These are phyloP conservation scores for Neosilurus hyrtlii DNA, from an alignment of 2,797 vertebrate species.

Conservation along the genomic window DNA sequence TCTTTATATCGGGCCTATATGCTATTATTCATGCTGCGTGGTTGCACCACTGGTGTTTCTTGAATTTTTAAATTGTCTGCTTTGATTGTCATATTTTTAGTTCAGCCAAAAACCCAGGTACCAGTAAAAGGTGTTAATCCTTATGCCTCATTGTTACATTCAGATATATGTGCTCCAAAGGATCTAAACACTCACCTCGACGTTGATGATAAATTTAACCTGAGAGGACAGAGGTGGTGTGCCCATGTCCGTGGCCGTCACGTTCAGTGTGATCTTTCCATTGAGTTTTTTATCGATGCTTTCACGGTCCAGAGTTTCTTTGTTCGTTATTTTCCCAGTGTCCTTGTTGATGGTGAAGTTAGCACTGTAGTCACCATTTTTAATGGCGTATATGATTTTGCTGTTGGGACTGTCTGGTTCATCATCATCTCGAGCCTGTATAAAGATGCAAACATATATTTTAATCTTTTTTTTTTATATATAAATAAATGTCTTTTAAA, in stretches of 20 bases:
- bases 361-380: constrained; percentile 68
- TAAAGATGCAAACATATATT: not conserved
- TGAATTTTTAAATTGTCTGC: too few relatives aligned
- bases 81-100: too few relatives aligned
- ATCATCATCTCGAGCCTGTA: constrained; percentile 84
- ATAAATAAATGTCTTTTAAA: too few relatives aligned
- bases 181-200: constrained; percentile 72
- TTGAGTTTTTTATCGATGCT: constrained; percentile 65
- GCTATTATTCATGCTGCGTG: too few relatives aligned
- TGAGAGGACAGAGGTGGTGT: constrained; percentile 56
- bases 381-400: constrained; percentile 72
- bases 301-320: constrained; percentile 77
- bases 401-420: constrained; percentile 77
- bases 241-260: constrained; percentile 81
- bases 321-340: constrained; percentile 73
- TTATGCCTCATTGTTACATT: not conserved
- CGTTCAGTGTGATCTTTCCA: constrained; percentile 74
- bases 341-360: constrained; percentile 78
- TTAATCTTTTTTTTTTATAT: too few relatives aligned
- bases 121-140: not conserved
- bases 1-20: too few relatives aligned
- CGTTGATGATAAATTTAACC: constrained; percentile 71
- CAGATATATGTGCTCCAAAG: not conserved
- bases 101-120: not conserved
- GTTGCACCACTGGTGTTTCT: too few relatives aligned